Conservation (phyloP, 2,888 invertebrate genomes). For the Drosophila atripex region DNA sequence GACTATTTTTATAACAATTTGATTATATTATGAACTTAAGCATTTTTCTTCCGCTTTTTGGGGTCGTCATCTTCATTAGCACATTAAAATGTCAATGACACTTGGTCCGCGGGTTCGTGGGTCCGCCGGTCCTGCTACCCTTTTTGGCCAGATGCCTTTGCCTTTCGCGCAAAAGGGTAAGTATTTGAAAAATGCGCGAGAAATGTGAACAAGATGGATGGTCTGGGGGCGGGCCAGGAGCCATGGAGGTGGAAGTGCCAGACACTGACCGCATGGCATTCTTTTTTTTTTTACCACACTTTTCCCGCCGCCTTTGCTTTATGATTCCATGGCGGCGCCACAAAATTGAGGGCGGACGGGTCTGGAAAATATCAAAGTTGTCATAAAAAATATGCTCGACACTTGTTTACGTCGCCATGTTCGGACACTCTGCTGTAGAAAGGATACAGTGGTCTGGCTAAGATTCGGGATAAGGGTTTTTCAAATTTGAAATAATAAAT, state of each 20-base stretch:
- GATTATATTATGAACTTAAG: conserved; percentile 64
- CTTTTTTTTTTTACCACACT: conserved; percentile 18
- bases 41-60: conserved; percentile 54
- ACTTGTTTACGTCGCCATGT: conserved; percentile 64
- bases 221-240: not conserved
- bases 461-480: not conserved
- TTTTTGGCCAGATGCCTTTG: conserved; percentile 25
- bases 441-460: conserved; percentile 5
- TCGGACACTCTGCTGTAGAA: conserved; percentile 7
- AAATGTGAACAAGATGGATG: conserved; percentile 54
- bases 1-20: conserved; percentile 71
- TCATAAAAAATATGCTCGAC: conserved; percentile 70
- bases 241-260: conserved; percentile 31
- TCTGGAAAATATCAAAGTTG: conserved; percentile 44
- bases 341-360: conserved; percentile 10
- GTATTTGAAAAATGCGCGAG: conserved; percentile 72
- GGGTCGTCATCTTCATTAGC: conserved; percentile 77
- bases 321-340: conserved; percentile 64
- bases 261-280: conserved; percentile 53
- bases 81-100: conserved; percentile 80
- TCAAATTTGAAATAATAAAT: not conserved
- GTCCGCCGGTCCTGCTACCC: conserved; percentile 15
- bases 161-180: conserved; percentile 64
- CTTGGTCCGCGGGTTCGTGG: conserved; percentile 40
- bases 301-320: conserved; percentile 59